A percentile compares a stretch with the other conserved stretches of the same genome.
phyloP scores from a whole-genome alignment of 2,113 vertebrate species.

The Shinisaurus crocodilurus region DNA sequence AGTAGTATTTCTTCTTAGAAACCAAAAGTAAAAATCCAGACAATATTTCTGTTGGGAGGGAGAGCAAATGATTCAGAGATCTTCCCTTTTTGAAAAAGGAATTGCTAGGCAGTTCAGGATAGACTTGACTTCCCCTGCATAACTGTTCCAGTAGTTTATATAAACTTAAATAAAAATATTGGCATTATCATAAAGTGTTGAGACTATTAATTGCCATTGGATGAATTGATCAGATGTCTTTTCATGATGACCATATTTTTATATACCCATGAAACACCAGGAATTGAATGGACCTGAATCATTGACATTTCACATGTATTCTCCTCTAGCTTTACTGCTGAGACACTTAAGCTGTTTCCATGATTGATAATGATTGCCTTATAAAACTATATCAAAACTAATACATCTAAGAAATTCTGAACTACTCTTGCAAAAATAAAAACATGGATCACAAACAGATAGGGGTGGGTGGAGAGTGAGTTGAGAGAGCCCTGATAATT shows the following conservation, averaged over 20 bases:
- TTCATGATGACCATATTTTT: background rate
- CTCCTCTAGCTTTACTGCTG: background rate
- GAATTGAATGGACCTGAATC: background rate
- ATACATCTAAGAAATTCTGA: background rate
- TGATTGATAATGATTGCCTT: background rate
- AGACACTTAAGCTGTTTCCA: background rate
- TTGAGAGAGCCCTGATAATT: background rate
- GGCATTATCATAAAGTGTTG: background rate
- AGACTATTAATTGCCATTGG: background rate
- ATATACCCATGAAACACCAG: background rate
- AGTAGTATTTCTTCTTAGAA: background rate
- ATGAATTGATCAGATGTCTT: background rate
- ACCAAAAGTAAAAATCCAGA: background rate
- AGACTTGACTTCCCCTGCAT: background rate
- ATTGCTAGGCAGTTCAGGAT: background rate
- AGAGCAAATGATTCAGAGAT: background rate
- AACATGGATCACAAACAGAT: background rate
- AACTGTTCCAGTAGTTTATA: background rate
- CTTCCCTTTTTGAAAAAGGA: background rate
- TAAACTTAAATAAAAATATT: background rate
- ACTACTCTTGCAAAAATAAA: background rate
- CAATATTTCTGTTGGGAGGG: background rate
- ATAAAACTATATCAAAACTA: background rate
- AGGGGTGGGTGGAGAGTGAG: background rate
- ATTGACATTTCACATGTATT: background rate